Conservation (phyloP, 2,888 invertebrate species). For the Linnaemya vulpina region DNA sequence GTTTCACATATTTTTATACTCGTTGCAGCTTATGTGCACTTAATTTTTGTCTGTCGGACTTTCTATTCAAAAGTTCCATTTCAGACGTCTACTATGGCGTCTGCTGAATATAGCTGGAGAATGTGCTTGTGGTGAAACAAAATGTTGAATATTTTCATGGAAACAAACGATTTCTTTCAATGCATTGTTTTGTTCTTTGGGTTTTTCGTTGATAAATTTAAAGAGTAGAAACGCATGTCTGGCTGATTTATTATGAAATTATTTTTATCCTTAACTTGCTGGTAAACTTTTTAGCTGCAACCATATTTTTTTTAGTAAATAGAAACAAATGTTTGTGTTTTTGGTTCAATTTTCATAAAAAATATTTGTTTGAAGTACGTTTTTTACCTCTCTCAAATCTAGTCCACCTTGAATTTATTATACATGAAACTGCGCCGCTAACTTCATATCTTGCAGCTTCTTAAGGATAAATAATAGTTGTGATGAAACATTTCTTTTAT, state of each 20-base stretch:
- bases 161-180: neutral
- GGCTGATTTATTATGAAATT: neutral
- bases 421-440: too few relatives aligned
- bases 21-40: slow-evolving; percentile 20
- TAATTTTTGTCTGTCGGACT: slow-evolving; percentile 17
- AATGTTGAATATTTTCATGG: neutral
- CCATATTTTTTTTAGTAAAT: neutral
- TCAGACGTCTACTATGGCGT: neutral
- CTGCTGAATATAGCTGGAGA: neutral
- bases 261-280: neutral
- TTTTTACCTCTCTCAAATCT: slow-evolving; percentile 5
- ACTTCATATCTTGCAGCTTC: too few relatives aligned
- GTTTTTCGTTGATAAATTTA: neutral
- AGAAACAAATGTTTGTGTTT: neutral
- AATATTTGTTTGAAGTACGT: neutral
- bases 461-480: neutral
- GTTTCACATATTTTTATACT: slow-evolving; percentile 7
- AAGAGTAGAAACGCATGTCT: neutral
- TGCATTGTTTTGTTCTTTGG: neutral
- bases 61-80: neutral
- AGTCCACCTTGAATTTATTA: neutral
- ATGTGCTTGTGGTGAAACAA: neutral
- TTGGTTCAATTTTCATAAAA: neutral
- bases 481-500: neutral
- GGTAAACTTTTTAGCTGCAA: neutral